Conservation (phyloP, 1,140 invertebrate genomes). For the Chymomyza costata region DNA sequence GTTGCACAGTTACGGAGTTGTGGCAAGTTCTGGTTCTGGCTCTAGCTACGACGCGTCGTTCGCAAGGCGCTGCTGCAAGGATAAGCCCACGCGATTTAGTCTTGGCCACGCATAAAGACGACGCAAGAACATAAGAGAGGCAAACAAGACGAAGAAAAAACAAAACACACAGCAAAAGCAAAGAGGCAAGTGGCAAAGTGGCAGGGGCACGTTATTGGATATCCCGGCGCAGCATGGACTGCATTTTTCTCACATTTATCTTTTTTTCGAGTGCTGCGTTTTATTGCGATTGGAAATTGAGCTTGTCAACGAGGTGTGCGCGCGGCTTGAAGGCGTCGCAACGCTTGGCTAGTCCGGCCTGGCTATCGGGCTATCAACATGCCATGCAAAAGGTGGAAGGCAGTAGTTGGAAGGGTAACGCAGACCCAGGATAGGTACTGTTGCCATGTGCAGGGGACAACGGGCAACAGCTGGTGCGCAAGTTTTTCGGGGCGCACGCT, state of each 20-base stretch:
- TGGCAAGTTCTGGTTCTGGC: slow-evolving; percentile 2
- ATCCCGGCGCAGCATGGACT: slow-evolving; percentile 30
- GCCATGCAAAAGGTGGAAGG: slow-evolving; percentile 1
- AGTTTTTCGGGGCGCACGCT: slow-evolving; percentile 50
- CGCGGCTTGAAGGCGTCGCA: too few relatives aligned
- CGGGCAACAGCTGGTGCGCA: slow-evolving; percentile 44
- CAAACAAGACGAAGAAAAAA: slow-evolving; percentile 31
- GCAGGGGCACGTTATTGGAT: not conserved
- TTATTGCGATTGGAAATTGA: slow-evolving; percentile 73
- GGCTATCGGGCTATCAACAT: slow-evolving; percentile 44
- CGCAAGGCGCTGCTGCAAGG: slow-evolving; percentile 33
- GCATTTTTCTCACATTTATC: slow-evolving; percentile 73
- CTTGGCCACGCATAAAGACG: slow-evolving; percentile 42
- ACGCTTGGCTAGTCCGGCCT: slow-evolving; percentile 60
- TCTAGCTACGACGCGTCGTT: slow-evolving; percentile 13
- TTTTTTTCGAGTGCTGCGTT: slow-evolving; percentile 67
- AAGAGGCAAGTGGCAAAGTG: slow-evolving; percentile 9
- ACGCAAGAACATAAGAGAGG: slow-evolving; percentile 36
- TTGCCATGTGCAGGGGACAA: slow-evolving; percentile 1
- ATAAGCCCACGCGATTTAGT: slow-evolving; percentile 69
- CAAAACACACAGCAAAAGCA: slow-evolving; percentile 3
- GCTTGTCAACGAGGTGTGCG: slow-evolving; percentile 64
- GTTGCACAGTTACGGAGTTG: too few relatives aligned
- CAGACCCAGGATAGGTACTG: slow-evolving; percentile 1
- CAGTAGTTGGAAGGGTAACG: not conserved